Percentiles rank a stretch among this genome's conserved stretches.
Evolutionary conservation across 1,140 invertebrate species (phyloP).

Genomic region (Achroia grisella): DNA sequence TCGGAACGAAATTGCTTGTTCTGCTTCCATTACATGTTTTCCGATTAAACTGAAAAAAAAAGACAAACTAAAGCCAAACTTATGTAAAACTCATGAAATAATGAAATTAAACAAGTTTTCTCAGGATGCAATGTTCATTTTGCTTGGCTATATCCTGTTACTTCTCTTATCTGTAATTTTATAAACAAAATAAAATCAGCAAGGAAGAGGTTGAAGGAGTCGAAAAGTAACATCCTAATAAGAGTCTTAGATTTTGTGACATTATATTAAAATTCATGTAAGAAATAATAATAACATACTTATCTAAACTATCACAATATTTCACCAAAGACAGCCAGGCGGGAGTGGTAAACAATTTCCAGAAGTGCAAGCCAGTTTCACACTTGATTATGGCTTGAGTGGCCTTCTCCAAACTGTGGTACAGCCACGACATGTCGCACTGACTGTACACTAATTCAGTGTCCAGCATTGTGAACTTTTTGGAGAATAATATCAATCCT

Average conservation of each 20-base stretch:
- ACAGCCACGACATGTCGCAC: constrained; percentile 74
- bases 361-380: constrained; percentile 77
- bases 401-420: constrained; percentile 75
- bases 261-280: too few species aligned
- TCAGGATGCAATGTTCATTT: too few species aligned
- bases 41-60: constrained; percentile 60
- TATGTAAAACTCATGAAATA: too few species aligned
- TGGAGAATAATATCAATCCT: constrained; percentile 75
- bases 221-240: too few species aligned
- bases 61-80: too few species aligned
- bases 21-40: constrained; percentile 48
- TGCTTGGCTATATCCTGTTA: too few species aligned
- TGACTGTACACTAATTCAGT: constrained; percentile 58
- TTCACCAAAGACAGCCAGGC: constrained; percentile 74
- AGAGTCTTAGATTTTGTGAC: too few species aligned
- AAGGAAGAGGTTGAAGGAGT: too few species aligned
- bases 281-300: constrained; percentile 43
- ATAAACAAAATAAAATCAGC: too few species aligned
- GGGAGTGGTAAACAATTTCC: constrained; percentile 79
- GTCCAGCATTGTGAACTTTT: constrained; percentile 75
- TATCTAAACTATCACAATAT: constrained; percentile 75
- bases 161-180: too few species aligned
- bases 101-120: too few species aligned
- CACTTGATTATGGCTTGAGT: constrained; percentile 77
- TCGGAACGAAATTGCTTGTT: constrained; percentile 28